These are phyloP conservation scores for Hetaerina americana DNA, from an alignment of 1,140 invertebrate species.

Conservation along the genomic window DNA sequence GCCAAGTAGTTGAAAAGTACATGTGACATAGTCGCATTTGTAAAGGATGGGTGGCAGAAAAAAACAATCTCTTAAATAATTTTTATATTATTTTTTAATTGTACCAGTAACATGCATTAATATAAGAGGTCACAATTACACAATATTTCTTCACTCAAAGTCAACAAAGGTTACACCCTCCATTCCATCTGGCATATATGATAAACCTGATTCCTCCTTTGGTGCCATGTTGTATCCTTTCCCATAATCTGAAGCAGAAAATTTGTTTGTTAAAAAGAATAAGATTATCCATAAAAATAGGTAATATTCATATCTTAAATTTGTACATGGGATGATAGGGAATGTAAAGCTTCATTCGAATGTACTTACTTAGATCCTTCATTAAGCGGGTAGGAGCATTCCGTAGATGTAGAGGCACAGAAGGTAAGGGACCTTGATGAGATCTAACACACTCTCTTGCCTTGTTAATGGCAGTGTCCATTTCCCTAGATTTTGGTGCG, in stretches of 20 bases:
- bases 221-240: conserved; percentile 44
- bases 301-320: neutral
- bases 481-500: conserved; percentile 59
- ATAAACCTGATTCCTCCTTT: conserved; percentile 38
- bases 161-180: no score
- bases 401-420: conserved; percentile 58
- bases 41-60: no score
- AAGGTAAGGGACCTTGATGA: conserved; percentile 52
- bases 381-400: conserved; percentile 70
- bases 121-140: no score
- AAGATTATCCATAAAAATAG: neutral
- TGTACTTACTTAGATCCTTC: conserved; percentile 49
- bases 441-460: conserved; percentile 44
- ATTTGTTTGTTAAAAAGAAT: conserved; percentile 4
- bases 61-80: no score
- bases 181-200: conserved; percentile 54
- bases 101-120: no score
- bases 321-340: neutral
- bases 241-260: conserved; percentile 42
- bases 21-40: no score
- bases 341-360: conserved; percentile 7
- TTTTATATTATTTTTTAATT: no score
- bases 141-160: no score
- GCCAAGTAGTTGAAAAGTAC: no score
- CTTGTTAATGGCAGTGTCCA: conserved; percentile 48